Conservation (phyloP, 2,888 invertebrate genomes). For the Acronicta psi region DNA sequence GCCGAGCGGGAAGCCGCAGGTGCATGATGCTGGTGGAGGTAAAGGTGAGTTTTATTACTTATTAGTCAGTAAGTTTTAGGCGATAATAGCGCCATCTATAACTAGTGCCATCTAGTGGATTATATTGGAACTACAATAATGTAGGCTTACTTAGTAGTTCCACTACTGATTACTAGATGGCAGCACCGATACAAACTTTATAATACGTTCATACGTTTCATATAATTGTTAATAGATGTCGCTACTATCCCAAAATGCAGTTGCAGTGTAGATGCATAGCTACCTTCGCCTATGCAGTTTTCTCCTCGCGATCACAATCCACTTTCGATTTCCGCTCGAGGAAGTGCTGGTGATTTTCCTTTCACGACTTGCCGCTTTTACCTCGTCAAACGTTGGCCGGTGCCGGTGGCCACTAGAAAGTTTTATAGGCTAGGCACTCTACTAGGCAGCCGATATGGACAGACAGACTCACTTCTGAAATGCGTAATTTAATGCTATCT, state of each 20-base stretch:
- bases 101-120: conserved; percentile 10
- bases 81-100: conserved; percentile 1
- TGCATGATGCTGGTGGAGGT: conserved; percentile 87
- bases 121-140: conserved; percentile 20
- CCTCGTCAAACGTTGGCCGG: conserved; percentile 61
- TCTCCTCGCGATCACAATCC: conserved; percentile 76
- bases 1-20: conserved; percentile 87
- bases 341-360: conserved; percentile 85
- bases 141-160: conserved; percentile 20
- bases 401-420: conserved; percentile 64
- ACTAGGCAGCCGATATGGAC: conserved; percentile 24
- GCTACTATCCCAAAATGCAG: conserved; percentile 43
- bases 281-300: conserved; percentile 71
- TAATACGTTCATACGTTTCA: conserved; percentile 45
- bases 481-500: conserved; percentile 18
- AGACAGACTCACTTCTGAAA: conserved; percentile 5
- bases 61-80: conserved; percentile 42
- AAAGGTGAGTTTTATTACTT: conserved; percentile 82
- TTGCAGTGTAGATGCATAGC: conserved; percentile 35
- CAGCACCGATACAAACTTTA: conserved; percentile 39
- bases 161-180: conserved; percentile 64
- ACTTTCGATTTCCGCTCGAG: conserved; percentile 88
- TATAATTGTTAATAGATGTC: conserved; percentile 65
- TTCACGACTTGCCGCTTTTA: conserved; percentile 83
- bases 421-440: conserved; percentile 54